These are phyloP conservation scores for Zootermopsis nevadensis DNA, from an alignment of 2,888 invertebrate genomes.

Conservation along the genomic window DNA sequence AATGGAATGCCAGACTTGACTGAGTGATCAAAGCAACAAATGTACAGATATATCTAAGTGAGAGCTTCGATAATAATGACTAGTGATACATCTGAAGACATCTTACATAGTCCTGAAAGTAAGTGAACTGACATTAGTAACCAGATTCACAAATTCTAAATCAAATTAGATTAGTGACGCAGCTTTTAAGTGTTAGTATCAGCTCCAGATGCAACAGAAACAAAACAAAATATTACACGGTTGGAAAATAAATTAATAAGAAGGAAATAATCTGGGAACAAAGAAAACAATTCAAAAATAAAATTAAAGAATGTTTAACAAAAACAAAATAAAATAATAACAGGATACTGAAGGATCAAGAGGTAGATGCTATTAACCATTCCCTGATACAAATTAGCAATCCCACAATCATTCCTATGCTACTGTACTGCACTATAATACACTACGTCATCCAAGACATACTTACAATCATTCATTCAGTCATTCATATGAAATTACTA, in stretches of 20 bases:
- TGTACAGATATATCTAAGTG: slow-evolving; percentile 29
- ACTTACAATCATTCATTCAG: slow-evolving; percentile 47
- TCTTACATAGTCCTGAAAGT: slow-evolving; percentile 43
- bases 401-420: slow-evolving; percentile 49
- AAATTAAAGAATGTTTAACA: slow-evolving; percentile 15
- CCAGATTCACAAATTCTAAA: background rate
- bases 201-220: background rate
- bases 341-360: slow-evolving; percentile 42
- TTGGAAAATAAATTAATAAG: slow-evolving; percentile 9
- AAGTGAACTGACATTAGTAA: slow-evolving; percentile 43
- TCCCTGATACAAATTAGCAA: slow-evolving; percentile 43
- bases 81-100: slow-evolving; percentile 21
- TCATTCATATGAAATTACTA: slow-evolving; percentile 44
- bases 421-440: slow-evolving; percentile 45
- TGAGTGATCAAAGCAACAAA: slow-evolving; percentile 38
- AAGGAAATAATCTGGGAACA: slow-evolving; percentile 1
- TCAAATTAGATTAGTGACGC: background rate
- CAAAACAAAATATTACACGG: slow-evolving; percentile 24
- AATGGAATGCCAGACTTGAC: slow-evolving; percentile 45
- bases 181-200: slow-evolving; percentile 25
- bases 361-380: slow-evolving; percentile 46
- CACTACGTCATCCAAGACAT: slow-evolving; percentile 43
- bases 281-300: slow-evolving; percentile 22
- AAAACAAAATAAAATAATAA: slow-evolving; percentile 10
- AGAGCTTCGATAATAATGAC: slow-evolving; percentile 19